Percentiles rank a stretch among this genome's conserved stretches.
Evolutionary conservation across 2,797 vertebrate genomes (phyloP).

Genomic region (Australoheros facetus): DNA sequence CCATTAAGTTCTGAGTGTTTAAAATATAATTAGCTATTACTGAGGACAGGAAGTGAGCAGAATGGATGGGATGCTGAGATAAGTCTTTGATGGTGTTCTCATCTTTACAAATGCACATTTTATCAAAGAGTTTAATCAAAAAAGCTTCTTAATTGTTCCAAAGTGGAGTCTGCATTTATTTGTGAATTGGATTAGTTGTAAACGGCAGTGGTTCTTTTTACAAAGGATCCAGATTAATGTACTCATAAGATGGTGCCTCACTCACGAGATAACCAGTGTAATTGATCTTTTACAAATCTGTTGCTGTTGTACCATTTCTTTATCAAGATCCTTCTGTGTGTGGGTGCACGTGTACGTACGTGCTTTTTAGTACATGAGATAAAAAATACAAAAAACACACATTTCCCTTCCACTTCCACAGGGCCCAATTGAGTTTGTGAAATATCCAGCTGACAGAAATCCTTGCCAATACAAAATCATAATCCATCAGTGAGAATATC

Average conservation of each 20-base stretch:
- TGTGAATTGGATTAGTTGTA: conserved; percentile 60
- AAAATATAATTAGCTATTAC: conserved; percentile 57
- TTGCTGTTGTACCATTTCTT: conserved; percentile 15
- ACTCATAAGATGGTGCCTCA: not conserved
- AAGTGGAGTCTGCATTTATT: conserved; percentile 55
- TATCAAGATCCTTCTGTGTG: conserved; percentile 2
- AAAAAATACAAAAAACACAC: not conserved
- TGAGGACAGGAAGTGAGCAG: conserved; percentile 49
- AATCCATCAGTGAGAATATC: conserved; percentile 31
- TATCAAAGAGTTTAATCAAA: conserved; percentile 68
- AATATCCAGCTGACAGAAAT: conserved; percentile 30
- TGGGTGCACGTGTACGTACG: not conserved
- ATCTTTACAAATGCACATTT: conserved; percentile 58
- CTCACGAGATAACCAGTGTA: not conserved
- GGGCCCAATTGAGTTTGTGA: conserved; percentile 29
- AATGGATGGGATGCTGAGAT: conserved; percentile 46
- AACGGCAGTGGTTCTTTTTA: not conserved
- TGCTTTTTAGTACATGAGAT: conserved; percentile 9
- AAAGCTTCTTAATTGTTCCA: conserved; percentile 67
- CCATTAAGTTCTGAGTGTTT: conserved; percentile 57
- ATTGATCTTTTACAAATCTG: conserved; percentile 15
- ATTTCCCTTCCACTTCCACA: not conserved
- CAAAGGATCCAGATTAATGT: conserved; percentile 8
- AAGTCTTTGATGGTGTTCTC: conserved; percentile 44
- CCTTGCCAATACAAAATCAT: conserved; percentile 13